phyloP scores from a whole-genome alignment of 2,888 invertebrate species.

The Cyrtodaria siliqua region DNA sequence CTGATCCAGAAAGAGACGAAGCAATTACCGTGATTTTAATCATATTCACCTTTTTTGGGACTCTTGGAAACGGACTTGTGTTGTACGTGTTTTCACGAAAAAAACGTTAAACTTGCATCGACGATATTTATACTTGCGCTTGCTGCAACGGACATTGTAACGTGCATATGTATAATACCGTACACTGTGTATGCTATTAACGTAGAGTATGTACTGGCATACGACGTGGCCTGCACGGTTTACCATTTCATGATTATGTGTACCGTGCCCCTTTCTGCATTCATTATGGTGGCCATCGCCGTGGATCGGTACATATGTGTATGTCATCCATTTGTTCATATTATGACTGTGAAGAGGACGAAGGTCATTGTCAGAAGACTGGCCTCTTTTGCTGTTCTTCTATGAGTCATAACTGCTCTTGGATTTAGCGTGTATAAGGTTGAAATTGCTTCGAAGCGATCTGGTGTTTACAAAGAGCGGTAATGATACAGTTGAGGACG shows the following conservation, averaged over 20 bases:
- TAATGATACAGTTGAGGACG: too few relatives aligned
- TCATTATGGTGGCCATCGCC: conserved; percentile 84
- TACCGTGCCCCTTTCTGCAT: conserved; percentile 80
- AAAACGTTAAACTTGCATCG: conserved; percentile 79
- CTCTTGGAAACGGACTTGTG: conserved; percentile 82
- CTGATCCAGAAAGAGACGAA: neutral
- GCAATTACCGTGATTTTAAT: conserved; percentile 68
- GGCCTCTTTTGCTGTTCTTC: conserved; percentile 70
- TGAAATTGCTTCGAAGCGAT: neutral
- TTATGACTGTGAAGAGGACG: conserved; percentile 74
- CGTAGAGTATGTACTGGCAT: conserved; percentile 64
- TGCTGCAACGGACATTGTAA: conserved; percentile 77
- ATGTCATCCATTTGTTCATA: conserved; percentile 80
- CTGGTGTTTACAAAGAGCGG: too few relatives aligned
- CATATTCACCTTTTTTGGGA: conserved; percentile 79
- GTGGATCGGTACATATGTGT: conserved; percentile 83
- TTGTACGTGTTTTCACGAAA: conserved; percentile 82
- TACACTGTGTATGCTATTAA: conserved; percentile 72
- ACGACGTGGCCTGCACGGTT: conserved; percentile 76
- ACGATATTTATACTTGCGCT: conserved; percentile 83
- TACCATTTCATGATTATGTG: conserved; percentile 82
- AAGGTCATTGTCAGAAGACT: conserved; percentile 74
- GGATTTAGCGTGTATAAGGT: conserved; percentile 50
- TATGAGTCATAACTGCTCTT: conserved; percentile 77
- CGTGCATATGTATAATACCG: conserved; percentile 78